phyloP scores from a whole-genome alignment of 1,140 invertebrate genomes.

The Octopus sinensis region DNA sequence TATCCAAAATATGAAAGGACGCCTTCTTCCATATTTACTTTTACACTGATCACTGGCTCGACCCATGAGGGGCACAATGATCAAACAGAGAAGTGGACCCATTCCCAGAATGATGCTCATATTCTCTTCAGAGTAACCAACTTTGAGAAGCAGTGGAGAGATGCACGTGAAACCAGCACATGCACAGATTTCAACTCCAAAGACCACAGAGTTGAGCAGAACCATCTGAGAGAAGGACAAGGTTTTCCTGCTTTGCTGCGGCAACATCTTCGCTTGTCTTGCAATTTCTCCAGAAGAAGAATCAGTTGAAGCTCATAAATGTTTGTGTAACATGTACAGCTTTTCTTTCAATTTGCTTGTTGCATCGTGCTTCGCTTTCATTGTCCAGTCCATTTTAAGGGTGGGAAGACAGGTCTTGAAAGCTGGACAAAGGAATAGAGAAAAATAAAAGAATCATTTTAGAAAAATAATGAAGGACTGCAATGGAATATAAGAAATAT shows the following conservation, averaged over 20 bases:
- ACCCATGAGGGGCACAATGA: conserved; percentile 59
- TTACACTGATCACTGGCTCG: conserved; percentile 56
- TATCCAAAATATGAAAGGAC: conserved; percentile 59
- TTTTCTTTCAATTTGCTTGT: too few relatives aligned
- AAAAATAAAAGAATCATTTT: too few relatives aligned
- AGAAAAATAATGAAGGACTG: too few relatives aligned
- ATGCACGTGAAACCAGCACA: conserved; percentile 61
- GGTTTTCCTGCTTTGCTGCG: conserved; percentile 13
- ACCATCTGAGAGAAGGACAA: conserved; percentile 42
- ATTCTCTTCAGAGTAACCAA: conserved; percentile 57
- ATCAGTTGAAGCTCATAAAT: too few relatives aligned
- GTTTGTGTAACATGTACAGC: too few relatives aligned
- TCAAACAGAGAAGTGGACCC: conserved; percentile 58
- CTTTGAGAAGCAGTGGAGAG: conserved; percentile 60
- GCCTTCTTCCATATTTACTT: conserved; percentile 55
- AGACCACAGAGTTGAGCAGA: conserved; percentile 58
- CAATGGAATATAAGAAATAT: too few relatives aligned
- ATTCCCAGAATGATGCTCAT: conserved; percentile 58
- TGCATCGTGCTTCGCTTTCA: neutral
- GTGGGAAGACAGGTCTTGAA: conserved; percentile 18
- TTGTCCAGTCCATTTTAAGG: conserved; percentile 6
- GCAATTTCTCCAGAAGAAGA: too few relatives aligned
- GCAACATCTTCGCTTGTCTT: neutral
- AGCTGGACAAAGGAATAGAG: conserved; percentile 1
- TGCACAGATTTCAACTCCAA: conserved; percentile 60